These are phyloP conservation scores for Sinotaia quadrata DNA, from an alignment of 2,888 invertebrate genomes.

Conservation along the genomic window DNA sequence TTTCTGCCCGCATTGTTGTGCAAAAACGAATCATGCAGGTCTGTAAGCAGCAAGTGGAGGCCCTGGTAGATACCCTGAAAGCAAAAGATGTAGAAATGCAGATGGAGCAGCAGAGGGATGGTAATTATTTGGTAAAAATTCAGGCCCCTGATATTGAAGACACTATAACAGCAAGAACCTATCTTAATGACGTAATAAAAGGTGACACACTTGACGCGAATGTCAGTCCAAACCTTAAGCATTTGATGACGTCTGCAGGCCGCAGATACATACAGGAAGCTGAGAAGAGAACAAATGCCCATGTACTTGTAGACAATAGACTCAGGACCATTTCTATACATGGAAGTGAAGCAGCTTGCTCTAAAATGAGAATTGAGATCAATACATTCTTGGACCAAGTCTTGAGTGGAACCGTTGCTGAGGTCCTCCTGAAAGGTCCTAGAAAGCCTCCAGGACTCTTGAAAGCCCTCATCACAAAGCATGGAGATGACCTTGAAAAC, in stretches of 20 bases:
- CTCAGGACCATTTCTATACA: constrained; percentile 12
- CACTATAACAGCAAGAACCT: constrained; percentile 3
- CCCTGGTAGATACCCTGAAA: neutral
- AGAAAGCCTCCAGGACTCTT: constrained; percentile 51
- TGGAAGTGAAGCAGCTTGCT: constrained; percentile 3
- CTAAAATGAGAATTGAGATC: constrained; percentile 3
- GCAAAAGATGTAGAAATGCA: too few species aligned
- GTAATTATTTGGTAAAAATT: neutral
- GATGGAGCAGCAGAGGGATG: neutral
- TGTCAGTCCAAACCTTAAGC: neutral
- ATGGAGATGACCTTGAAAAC: constrained; percentile 41
- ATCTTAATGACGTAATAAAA: constrained; percentile 11
- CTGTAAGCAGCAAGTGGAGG: neutral
- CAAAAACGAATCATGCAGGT: neutral
- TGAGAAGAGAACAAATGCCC: constrained; percentile 3
- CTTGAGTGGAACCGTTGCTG: constrained; percentile 9
- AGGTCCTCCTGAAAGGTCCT: constrained; percentile 42
- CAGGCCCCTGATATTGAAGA: neutral
- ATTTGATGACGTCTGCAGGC: constrained; percentile 26
- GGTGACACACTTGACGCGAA: constrained; percentile 33
- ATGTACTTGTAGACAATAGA: constrained; percentile 24
- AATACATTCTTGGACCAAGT: constrained; percentile 28
- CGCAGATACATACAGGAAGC: constrained; percentile 22
- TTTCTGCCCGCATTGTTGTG: constrained; percentile 4
- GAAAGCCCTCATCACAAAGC: constrained; percentile 48